Evolutionary conservation across 2,113 vertebrate genomes (phyloP).

Genomic region (Pedionomus torquatus): DNA sequence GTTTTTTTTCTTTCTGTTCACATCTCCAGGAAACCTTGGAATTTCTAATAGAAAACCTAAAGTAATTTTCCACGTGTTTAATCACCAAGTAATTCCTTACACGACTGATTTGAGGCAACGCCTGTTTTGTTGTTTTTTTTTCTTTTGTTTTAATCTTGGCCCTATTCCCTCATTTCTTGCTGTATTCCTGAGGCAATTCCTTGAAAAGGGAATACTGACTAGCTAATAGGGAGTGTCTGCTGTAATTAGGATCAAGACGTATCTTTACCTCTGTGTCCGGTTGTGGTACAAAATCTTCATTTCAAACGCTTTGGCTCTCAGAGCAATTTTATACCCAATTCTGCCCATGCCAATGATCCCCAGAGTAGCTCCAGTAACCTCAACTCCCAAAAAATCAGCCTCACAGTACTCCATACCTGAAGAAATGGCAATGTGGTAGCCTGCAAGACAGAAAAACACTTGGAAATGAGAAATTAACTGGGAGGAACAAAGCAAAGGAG

Average conservation of each 20-base stretch:
- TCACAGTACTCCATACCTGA: background rate
- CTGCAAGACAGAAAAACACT: constrained; percentile 12
- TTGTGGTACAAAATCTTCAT: constrained; percentile 75
- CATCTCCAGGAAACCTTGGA: background rate
- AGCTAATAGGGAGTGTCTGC: background rate
- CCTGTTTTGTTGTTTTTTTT: background rate
- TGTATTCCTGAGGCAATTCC: background rate
- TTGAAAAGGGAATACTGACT: background rate
- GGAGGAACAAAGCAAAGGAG: background rate
- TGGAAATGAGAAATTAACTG: background rate
- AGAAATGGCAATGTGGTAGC: constrained; percentile 32
- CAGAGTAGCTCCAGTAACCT: constrained; percentile 62
- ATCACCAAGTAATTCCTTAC: background rate
- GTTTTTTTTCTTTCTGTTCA: background rate
- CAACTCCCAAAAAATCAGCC: constrained; percentile 30
- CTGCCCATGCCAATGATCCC: constrained; percentile 71
- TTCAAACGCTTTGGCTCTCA: constrained; percentile 64
- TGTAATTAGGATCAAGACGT: background rate
- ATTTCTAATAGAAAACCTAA: background rate
- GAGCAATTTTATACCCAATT: constrained; percentile 61
- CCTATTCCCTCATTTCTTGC: background rate
- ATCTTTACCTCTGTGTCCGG: constrained; percentile 57
- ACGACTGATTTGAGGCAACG: background rate
- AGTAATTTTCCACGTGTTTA: background rate
- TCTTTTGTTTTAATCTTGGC: background rate